Evolutionary conservation across 2,888 invertebrate genomes (phyloP).

Genomic region (Ommatoiulus sabulosus): DNA sequence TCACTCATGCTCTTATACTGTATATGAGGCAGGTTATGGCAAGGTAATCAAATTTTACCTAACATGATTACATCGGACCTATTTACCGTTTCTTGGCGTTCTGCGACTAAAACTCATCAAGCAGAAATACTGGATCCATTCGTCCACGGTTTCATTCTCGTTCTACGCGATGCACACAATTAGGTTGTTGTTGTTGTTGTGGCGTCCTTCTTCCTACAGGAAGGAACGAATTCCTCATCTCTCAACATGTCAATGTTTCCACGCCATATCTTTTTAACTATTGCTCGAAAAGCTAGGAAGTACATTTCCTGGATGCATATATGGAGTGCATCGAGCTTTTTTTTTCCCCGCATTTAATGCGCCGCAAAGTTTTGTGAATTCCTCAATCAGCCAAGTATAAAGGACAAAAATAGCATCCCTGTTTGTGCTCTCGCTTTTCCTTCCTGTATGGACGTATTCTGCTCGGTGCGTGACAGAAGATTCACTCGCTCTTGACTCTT

Average conservation of each 20-base stretch:
- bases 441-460: constrained; percentile 39
- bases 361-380: constrained; percentile 23
- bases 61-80: too few relatives aligned
- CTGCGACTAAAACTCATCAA: background rate
- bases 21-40: too few relatives aligned
- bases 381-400: constrained; percentile 10
- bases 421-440: constrained; percentile 14
- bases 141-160: too few relatives aligned
- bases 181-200: constrained; percentile 13
- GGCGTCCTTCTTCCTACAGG: background rate
- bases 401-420: background rate
- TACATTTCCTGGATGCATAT: constrained; percentile 35
- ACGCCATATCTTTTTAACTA: constrained; percentile 35
- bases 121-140: background rate
- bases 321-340: background rate
- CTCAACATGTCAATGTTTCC: constrained; percentile 28
- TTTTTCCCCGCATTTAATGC: constrained; percentile 6
- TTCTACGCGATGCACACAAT: background rate
- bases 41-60: too few relatives aligned
- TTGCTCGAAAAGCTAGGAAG: constrained; percentile 22
- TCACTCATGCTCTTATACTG: too few relatives aligned
- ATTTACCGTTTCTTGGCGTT: too few relatives aligned
- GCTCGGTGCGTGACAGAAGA: background rate
- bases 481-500: constrained; percentile 47
- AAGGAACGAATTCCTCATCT: constrained; percentile 27